Evolutionary conservation across 2,113 vertebrate species (phyloP).

Genomic region (Pomatostomus ruficeps): DNA sequence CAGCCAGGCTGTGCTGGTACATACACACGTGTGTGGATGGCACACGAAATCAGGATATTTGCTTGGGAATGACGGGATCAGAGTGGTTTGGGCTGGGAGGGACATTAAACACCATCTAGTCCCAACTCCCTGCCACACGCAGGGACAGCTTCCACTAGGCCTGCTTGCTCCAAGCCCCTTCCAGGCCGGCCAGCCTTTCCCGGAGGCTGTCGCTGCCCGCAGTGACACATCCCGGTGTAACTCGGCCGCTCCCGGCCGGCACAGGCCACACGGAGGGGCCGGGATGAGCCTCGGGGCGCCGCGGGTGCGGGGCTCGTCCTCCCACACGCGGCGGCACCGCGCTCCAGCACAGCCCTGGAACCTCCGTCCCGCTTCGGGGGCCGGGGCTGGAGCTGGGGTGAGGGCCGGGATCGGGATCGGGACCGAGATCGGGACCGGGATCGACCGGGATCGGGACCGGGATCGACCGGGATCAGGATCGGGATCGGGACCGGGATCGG

Average conservation of each 20-base stretch:
- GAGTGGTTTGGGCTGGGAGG: background rate
- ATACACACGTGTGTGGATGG: rapidly evolving
- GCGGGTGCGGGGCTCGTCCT: background rate
- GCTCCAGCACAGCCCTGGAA: background rate
- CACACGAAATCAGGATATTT: rapidly evolving
- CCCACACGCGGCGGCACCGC: background rate
- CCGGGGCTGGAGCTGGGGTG: too few species aligned
- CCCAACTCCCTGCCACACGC: rapidly evolving
- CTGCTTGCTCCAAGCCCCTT: background rate
- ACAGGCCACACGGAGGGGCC: background rate
- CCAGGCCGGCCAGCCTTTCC: background rate
- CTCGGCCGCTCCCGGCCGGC: background rate
- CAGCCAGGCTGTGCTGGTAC: rapidly evolving
- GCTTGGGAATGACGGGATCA: background rate
- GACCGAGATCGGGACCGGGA: too few species aligned
- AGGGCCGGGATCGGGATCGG: too few species aligned
- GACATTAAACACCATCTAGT: too few species aligned
- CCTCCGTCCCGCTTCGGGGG: rapidly evolving
- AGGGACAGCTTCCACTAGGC: background rate
- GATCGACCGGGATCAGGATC: rapidly evolving
- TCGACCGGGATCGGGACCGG: too few species aligned
- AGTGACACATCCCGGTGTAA: rapidly evolving
- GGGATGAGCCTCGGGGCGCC: background rate
- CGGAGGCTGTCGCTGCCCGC: background rate
- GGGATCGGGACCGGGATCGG: too few species aligned